Conservation (phyloP, 2,888 invertebrate genomes). For the Drosophila rubida region DNA sequence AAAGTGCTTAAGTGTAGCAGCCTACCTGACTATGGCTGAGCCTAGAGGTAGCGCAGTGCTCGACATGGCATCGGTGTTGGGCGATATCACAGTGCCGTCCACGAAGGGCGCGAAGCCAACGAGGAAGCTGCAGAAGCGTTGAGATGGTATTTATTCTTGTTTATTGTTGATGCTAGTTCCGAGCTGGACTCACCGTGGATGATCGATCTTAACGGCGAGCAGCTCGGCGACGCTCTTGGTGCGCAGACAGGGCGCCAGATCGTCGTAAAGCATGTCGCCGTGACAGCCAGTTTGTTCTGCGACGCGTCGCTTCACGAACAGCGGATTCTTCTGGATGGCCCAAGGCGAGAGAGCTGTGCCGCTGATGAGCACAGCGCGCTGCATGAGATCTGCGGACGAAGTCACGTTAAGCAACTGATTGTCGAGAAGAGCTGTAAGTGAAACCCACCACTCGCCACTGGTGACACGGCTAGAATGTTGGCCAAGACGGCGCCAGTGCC, state of each 20-base stretch:
- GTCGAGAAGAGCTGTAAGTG: not conserved
- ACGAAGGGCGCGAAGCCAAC: constrained; percentile 97
- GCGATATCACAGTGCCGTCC: constrained; percentile 93
- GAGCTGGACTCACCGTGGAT: constrained; percentile 86
- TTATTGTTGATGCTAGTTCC: too few relatives aligned
- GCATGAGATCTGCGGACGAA: constrained; percentile 89
- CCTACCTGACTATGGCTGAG: constrained; percentile 86
- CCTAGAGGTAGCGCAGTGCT: constrained; percentile 83
- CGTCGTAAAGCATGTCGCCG: constrained; percentile 92
- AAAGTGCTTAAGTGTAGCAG: not conserved
- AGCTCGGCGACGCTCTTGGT: constrained; percentile 91
- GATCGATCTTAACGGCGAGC: constrained; percentile 90
- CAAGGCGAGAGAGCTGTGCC: constrained; percentile 96
- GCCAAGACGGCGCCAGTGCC: constrained; percentile 98
- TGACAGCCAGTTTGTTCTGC: constrained; percentile 94
- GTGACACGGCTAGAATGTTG: constrained; percentile 97
- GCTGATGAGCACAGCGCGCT: constrained; percentile 94
- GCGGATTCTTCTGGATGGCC: constrained; percentile 94
- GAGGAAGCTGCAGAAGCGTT: constrained; percentile 88
- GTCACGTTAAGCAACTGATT: not conserved
- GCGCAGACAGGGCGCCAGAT: constrained; percentile 93
- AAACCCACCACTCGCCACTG: constrained; percentile 94
- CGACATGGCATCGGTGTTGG: constrained; percentile 83
- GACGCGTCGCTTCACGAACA: constrained; percentile 92
- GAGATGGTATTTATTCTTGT: not conserved